Percentiles rank a stretch among this genome's conserved stretches.
phyloP scores from a whole-genome alignment of 2,888 invertebrate genomes.

The Ichneumoninae sp. region DNA sequence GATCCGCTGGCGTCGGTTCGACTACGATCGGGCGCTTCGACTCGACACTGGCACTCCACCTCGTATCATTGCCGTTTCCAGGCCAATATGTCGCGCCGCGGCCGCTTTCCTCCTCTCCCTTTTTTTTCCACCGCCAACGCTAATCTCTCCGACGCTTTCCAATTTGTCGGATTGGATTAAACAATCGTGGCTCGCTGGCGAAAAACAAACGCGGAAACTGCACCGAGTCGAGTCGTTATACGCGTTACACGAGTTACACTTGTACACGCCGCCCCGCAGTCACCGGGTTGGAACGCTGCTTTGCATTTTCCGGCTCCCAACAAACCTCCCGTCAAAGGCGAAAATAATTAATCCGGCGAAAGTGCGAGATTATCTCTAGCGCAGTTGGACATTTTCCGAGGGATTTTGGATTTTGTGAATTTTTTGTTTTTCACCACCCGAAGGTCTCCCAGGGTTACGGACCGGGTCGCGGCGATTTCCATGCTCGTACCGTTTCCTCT shows the following conservation, averaged over 20 bases:
- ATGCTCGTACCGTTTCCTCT: too few species aligned
- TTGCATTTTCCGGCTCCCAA: neutral
- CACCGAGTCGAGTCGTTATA: conserved; percentile 14
- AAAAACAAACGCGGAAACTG: conserved; percentile 41
- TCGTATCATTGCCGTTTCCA: conserved; percentile 54
- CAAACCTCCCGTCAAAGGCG: neutral
- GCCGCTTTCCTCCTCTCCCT: conserved; percentile 30
- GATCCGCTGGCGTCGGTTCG: conserved; percentile 24
- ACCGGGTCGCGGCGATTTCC: too few species aligned
- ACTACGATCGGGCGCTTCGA: conserved; percentile 10
- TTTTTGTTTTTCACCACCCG: too few species aligned
- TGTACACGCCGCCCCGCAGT: neutral
- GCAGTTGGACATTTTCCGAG: neutral
- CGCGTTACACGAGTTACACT: conserved; percentile 1
- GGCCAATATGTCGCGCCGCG: conserved; percentile 58
- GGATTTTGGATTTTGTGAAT: neutral
- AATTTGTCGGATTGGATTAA: conserved; percentile 78
- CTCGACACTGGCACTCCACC: conserved; percentile 28
- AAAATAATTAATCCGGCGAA: neutral
- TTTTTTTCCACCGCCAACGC: conserved; percentile 35
- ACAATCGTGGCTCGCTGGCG: conserved; percentile 71
- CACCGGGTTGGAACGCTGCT: neutral
- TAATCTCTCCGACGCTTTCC: conserved; percentile 53
- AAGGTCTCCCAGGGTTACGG: too few species aligned
- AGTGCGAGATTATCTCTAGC: neutral